Base-by-base conservation (phyloP, 2,113 vertebrate genomes). In the Ictalurus furcatus region DNA sequence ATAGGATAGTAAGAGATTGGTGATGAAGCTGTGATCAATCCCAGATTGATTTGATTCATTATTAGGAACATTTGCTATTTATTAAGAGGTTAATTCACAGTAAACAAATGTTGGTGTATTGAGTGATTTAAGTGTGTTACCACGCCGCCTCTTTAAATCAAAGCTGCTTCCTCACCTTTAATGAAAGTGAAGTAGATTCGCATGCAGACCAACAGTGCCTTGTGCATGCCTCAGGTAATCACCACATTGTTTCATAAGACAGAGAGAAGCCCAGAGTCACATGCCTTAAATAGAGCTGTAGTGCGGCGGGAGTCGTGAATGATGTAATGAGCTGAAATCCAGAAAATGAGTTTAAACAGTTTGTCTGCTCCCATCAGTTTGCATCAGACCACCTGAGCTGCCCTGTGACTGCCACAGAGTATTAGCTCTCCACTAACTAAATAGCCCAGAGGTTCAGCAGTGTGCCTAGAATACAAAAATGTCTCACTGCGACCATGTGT, bases 271-370 rank as follows among this genome's bases (percentile, higher is more conserved):
- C 76, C 76, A 80, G 52, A 63, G 63, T 79, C 86, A 86, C 30
- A 14, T 86, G 71, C 23, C 71, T 86, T 76, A 86, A 86, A 86
- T 86, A 78, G 85, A 86, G 85, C 85, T 78, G 71, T 76, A 76
- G 86, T 56, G 21, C 6, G n/a, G 73, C 1, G 37, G 12, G 40
- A 44, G 73, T 37, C 30, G 73, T 37, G 76, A 87, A 82, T 88
- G 87, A 88, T 88, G 87, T 88, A 88, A 88, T 71, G 78, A 69
- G 87, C 30, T 58, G 87, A 88, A 88, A 88, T 88, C 61, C 87
- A 82, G 19, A 88, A 56, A 37, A 23, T n/a, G 40, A 59, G 78
- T 81, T 88, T 88, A 82, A 88, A 88, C 78, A 23, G 30, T 71
- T 80, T 82, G 87, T 76, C 87, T 56, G 61, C 78, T 88, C 78